phyloP scores from a whole-genome alignment of 2,797 vertebrate species.

The Hemibagrus guttatus region DNA sequence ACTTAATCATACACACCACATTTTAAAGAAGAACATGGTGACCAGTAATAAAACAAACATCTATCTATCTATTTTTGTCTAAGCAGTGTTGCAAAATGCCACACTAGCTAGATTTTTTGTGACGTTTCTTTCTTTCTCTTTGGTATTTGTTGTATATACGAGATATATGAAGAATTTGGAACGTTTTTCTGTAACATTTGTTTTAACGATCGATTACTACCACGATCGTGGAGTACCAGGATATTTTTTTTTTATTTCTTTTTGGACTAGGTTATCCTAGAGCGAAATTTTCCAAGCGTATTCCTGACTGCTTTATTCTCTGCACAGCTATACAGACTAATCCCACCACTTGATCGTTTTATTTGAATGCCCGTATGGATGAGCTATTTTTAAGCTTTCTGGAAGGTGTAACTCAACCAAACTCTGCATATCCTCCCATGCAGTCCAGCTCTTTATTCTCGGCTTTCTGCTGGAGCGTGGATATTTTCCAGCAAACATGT shows the following conservation, averaged over 20 bases:
- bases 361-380: neutral
- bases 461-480: slow-evolving; percentile 4
- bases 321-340: neutral
- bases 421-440: slow-evolving; percentile 8
- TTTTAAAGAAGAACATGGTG: neutral
- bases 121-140: neutral
- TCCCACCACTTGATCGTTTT: slow-evolving; percentile 9
- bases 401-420: slow-evolving; percentile 14
- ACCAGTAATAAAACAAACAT: neutral
- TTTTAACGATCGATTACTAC: neutral
- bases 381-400: slow-evolving; percentile 29
- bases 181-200: neutral
- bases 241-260: neutral
- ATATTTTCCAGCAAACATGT: slow-evolving; percentile 31
- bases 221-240: neutral
- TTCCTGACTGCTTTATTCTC: neutral
- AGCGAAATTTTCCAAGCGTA: neutral
- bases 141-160: neutral
- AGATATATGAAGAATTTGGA: neutral
- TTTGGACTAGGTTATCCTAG: too few relatives aligned
- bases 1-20: neutral
- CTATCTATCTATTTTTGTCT: neutral
- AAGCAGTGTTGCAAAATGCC: neutral
- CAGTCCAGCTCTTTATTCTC: slow-evolving; percentile 9
- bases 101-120: neutral